These are phyloP conservation scores for Cenopis cana DNA, from an alignment of 2,888 invertebrate genomes.

Conservation along the genomic window DNA sequence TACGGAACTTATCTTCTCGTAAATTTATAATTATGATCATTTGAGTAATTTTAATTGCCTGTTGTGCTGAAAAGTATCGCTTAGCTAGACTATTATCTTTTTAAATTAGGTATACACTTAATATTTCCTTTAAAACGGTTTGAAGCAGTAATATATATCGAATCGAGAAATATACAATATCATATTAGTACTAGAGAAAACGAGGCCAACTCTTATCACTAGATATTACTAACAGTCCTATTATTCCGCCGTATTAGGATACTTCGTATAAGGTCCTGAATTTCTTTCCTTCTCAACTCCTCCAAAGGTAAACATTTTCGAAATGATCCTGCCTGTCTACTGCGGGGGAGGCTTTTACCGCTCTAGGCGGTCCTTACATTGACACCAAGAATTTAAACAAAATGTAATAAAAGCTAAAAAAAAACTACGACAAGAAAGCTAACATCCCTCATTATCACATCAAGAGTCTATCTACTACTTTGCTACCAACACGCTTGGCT, in stretches of 20 bases:
- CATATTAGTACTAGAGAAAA: background rate
- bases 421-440: too few relatives aligned
- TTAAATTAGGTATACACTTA: background rate
- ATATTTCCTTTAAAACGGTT: too few relatives aligned
- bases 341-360: too few relatives aligned
- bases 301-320: background rate
- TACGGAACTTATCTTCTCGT: background rate
- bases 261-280: background rate
- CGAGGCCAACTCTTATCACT: background rate
- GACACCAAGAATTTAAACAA: too few relatives aligned
- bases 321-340: background rate
- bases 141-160: too few relatives aligned
- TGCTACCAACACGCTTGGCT: too few relatives aligned
- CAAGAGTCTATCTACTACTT: too few relatives aligned
- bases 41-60: background rate
- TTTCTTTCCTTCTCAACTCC: background rate
- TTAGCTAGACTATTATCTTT: background rate
- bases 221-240: background rate
- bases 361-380: too few relatives aligned
- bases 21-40: background rate
- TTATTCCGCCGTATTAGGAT: background rate
- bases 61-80: background rate
- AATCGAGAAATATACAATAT: too few relatives aligned
- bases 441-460: too few relatives aligned
- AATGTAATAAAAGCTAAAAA: too few relatives aligned